Evolutionary conservation across 2,113 vertebrate genomes (phyloP).

Genomic region (Passer montanus): DNA sequence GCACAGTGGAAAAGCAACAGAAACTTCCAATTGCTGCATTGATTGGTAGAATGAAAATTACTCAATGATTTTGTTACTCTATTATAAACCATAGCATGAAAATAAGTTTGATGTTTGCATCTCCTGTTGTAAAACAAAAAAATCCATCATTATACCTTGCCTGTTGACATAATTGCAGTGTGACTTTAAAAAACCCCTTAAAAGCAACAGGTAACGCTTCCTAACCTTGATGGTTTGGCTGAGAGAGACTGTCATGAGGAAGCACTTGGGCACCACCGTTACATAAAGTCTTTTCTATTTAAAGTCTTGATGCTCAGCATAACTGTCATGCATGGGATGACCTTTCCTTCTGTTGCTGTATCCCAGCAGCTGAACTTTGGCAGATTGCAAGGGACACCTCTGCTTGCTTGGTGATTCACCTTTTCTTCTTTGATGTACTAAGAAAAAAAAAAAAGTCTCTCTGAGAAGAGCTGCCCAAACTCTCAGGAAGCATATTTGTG

Average conservation of each 20-base stretch:
- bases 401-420: neutral
- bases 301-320: neutral
- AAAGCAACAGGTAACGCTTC: neutral
- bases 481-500: neutral
- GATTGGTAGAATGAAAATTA: neutral
- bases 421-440: neutral
- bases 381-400: neutral
- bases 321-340: neutral
- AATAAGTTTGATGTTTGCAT: neutral
- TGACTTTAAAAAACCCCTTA: neutral
- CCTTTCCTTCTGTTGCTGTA: neutral
- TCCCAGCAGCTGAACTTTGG: neutral
- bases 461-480: neutral
- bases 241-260: neutral
- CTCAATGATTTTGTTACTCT: neutral
- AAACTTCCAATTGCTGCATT: neutral
- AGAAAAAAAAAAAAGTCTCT: neutral
- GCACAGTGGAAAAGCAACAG: neutral
- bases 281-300: slow-evolving; percentile 15
- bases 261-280: neutral
- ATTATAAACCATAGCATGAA: neutral
- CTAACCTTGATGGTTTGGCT: neutral
- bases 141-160: neutral
- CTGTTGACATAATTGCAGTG: neutral
- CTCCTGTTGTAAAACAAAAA: neutral